Conservation (phyloP, 2,888 invertebrate genomes). For the Pelosia muscerda region DNA sequence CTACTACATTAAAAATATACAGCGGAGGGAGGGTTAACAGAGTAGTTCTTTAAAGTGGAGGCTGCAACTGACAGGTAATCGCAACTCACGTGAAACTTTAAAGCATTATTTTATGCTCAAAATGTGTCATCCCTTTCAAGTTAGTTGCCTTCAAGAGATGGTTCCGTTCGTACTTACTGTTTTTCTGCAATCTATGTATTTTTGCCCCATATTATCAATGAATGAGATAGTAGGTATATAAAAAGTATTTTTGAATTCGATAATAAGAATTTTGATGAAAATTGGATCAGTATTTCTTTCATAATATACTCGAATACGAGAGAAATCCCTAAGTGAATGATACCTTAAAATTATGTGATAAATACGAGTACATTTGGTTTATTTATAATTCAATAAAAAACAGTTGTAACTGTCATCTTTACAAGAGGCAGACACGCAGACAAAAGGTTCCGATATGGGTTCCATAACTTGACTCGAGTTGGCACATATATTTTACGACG, state of each 20-base stretch:
- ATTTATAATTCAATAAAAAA: neutral
- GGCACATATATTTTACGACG: constrained; percentile 5
- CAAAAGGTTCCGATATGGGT: neutral
- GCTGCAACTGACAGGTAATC: neutral
- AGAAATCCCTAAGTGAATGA: no score
- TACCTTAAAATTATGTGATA: no score
- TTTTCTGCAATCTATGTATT: no score
- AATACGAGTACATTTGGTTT: no score
- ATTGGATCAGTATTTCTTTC: neutral
- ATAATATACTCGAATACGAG: no score
- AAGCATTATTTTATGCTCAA: neutral
- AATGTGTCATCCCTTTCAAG: neutral
- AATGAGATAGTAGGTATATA: no score
- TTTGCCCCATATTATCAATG: no score
- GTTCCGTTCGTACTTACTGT: neutral
- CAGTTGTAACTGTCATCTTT: neutral
- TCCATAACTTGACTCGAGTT: neutral
- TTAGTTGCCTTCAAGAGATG: neutral
- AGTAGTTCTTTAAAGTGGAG: neutral
- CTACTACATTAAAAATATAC: no score
- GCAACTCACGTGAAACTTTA: neutral
- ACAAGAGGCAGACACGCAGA: neutral
- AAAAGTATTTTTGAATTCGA: no score
- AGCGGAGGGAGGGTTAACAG: neutral
- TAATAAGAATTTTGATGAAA: no score